These are phyloP conservation scores for Acridotheres tristis DNA, from an alignment of 2,797 vertebrate species.

Conservation along the genomic window DNA sequence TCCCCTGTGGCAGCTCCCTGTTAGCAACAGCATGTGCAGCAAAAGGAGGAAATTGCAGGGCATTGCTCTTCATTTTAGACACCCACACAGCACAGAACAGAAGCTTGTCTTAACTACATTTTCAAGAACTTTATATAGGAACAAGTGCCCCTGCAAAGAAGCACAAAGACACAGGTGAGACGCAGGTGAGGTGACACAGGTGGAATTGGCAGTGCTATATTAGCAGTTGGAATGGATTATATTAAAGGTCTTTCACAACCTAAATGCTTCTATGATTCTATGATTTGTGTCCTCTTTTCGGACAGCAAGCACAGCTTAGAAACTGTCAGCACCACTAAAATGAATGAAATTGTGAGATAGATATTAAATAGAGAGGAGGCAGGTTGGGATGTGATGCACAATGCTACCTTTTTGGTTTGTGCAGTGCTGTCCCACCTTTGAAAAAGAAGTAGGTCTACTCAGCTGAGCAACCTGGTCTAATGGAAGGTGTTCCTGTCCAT, in stretches of 20 bases:
- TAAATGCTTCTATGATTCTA: background rate
- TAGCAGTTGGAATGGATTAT: background rate
- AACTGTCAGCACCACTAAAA: background rate
- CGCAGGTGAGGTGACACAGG: background rate
- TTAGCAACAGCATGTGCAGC: background rate
- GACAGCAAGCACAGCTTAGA: background rate
- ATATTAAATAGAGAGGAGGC: accelerated
- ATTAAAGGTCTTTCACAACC: background rate
- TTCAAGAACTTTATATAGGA: background rate
- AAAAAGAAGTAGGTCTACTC: background rate
- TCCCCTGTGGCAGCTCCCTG: background rate
- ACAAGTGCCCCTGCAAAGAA: background rate
- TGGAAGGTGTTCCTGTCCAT: background rate
- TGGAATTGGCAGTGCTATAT: background rate
- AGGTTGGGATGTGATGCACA: background rate
- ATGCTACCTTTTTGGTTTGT: background rate
- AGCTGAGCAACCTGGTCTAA: background rate
- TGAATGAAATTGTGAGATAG: accelerated
- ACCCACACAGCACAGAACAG: background rate
- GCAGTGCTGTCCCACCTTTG: background rate
- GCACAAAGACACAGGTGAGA: background rate
- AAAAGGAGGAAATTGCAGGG: background rate
- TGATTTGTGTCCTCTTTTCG: background rate
- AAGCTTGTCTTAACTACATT: background rate
- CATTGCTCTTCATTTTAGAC: background rate